These are phyloP conservation scores for Rhaphigaster nebulosa DNA, from an alignment of 2,888 invertebrate genomes.

Conservation along the genomic window DNA sequence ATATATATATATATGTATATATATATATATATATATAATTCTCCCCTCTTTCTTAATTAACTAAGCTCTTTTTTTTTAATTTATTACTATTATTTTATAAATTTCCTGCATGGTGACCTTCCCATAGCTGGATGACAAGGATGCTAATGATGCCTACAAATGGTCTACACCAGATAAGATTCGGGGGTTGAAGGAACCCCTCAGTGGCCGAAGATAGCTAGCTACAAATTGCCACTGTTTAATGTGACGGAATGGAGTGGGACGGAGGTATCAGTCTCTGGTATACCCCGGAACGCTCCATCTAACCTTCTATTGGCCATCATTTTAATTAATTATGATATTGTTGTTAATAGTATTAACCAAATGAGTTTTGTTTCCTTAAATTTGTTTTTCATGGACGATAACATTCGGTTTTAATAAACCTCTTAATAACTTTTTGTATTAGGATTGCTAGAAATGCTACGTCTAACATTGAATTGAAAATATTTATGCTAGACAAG, in stretches of 20 bases:
- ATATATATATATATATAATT: too few species aligned
- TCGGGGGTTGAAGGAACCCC: constrained; percentile 11
- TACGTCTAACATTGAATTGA: too few species aligned
- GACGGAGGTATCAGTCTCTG: not conserved
- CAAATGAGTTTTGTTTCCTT: not conserved
- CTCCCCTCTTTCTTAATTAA: not conserved
- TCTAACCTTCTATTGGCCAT: constrained; percentile 3
- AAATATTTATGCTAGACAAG: too few species aligned
- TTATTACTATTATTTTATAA: not conserved
- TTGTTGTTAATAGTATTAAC: not conserved
- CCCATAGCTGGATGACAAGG: not conserved
- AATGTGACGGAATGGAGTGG: constrained; percentile 22
- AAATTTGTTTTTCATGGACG: not conserved
- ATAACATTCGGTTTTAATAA: too few species aligned
- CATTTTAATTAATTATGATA: not conserved
- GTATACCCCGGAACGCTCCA: not conserved
- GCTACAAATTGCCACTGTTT: constrained; percentile 10
- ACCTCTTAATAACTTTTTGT: too few species aligned
- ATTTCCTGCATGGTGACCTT: not conserved
- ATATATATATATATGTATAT: too few species aligned
- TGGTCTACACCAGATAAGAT: not conserved
- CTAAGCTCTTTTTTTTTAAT: not conserved
- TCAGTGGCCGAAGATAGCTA: not conserved
- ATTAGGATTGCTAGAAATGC: too few species aligned
- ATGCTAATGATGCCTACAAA: not conserved